Evolutionary conservation across 2,797 vertebrate genomes (phyloP), one percentile per base, ranked within the genome.

Genomic region (Apogon talboti): DNA sequence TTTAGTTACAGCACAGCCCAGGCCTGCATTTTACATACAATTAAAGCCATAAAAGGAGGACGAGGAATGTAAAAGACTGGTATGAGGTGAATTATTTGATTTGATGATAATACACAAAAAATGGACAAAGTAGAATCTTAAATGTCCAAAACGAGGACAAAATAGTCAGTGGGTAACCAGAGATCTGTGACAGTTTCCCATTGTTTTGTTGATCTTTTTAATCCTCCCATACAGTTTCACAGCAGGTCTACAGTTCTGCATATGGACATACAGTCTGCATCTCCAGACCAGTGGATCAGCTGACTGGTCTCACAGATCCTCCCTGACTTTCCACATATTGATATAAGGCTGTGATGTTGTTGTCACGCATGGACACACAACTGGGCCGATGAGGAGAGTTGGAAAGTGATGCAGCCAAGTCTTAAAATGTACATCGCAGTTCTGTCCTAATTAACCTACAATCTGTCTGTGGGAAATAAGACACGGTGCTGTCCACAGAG

Each of bases 381-480:
- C 37, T 8, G 0, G 33, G 3, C 7, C 12, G 35, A 15, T 24
- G 5, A 21, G 19, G 8, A 51, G 16, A 47, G 11, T 15, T 19
- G 9, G 37, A 6, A 37, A 4, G 55, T 38, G 4, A 58, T 30
- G 33, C 33, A 10, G 33, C 6, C 18, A 50, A 41, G 6, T 46
- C 13, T 15, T 2, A 15, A 45, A 47, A 55, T 44, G 15, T 13
- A 11, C 10, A 18, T 4, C 50, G 19, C 1, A 24, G 18, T 48
- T 21, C 24, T 10, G 33, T 62, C 44, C 42, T 43, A 49, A 68
- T 60, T 8, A 40, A 35, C 11, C 54, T 37, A 28, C 15, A 65
- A 68, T 35, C 1, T 52, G 30, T 43, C 35, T 24, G 1, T 28
- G 8, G 11, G 19, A 35, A 35, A 35, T 35, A 35, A 35, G 7